Percentiles rank a stretch among this genome's conserved stretches.
Conservation (phyloP, 2,113 vertebrate genomes). For the Laterallus jamaicensis region DNA sequence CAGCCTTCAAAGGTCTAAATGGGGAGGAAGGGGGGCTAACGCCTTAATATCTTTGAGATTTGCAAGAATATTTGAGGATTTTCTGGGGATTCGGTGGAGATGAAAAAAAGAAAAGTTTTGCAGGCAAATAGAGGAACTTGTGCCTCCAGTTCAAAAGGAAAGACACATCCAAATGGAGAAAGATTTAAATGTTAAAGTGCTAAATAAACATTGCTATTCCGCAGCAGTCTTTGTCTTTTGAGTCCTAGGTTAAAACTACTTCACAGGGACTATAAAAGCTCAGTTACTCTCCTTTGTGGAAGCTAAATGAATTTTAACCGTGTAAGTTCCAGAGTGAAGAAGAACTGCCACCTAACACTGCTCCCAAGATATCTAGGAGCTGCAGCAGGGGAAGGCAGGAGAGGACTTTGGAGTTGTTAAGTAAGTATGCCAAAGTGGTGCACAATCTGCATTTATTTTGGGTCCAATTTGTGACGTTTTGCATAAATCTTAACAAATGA, state of each 20-base stretch:
- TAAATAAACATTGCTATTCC: conserved; percentile 59
- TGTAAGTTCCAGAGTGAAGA: not conserved
- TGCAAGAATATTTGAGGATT: conserved; percentile 78
- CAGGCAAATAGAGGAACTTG: conserved; percentile 61
- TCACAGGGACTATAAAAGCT: conserved; percentile 25
- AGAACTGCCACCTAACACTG: not conserved
- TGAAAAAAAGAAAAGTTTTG: conserved; percentile 62
- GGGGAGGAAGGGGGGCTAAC: conserved; percentile 69
- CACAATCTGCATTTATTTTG: not conserved
- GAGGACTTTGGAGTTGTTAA: not conserved
- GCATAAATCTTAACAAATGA: not conserved
- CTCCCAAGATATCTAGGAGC: not conserved
- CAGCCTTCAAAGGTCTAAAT: conserved; percentile 78
- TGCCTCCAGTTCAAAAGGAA: conserved; percentile 71
- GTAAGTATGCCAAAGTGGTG: not conserved
- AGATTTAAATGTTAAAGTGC: conserved; percentile 67
- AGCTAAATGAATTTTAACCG: not conserved
- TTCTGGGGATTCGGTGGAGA: conserved; percentile 75
- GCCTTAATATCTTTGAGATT: conserved; percentile 76
- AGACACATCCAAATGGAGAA: conserved; percentile 54
- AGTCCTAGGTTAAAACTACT: conserved; percentile 58
- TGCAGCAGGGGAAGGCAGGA: not conserved
- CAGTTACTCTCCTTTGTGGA: conserved; percentile 13
- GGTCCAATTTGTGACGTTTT: not conserved
- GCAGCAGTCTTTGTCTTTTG: conserved; percentile 16